These are phyloP conservation scores for Linyphia triangularis DNA, from an alignment of 2,888 invertebrate species.

Conservation along the genomic window DNA sequence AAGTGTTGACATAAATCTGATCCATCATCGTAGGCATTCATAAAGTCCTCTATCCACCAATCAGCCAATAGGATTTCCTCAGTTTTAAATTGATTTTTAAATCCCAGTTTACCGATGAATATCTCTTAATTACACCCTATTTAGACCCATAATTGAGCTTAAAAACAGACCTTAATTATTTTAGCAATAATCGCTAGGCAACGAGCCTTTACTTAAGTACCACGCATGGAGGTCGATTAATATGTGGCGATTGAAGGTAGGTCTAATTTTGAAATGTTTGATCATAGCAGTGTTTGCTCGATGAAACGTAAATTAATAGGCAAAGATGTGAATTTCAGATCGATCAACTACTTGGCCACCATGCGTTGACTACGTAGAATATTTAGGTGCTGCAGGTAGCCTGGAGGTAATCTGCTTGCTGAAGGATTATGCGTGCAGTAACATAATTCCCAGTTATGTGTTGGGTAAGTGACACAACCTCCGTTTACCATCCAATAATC, in stretches of 20 bases:
- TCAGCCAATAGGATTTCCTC: neutral
- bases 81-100: slow-evolving; percentile 46
- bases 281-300: neutral
- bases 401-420: neutral
- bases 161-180: slow-evolving; percentile 36
- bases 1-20: neutral
- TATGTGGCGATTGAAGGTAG: neutral
- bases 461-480: neutral
- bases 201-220: neutral
- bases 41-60: neutral
- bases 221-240: slow-evolving; percentile 16
- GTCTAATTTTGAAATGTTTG: neutral
- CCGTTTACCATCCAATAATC: neutral
- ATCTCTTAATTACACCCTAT: slow-evolving; percentile 36
- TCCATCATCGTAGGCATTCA: slow-evolving; percentile 15
- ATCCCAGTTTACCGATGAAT: neutral
- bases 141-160: slow-evolving; percentile 28
- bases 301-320: slow-evolving; percentile 15
- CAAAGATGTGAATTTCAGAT: slow-evolving; percentile 1
- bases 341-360: neutral
- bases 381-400: neutral
- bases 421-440: neutral
- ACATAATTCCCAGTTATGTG: neutral
- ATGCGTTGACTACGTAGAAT: neutral
- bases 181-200: neutral